phyloP scores from a whole-genome alignment of 35 echinoderm and acorn worm genomes.

The Holothuria glaberrima region DNA sequence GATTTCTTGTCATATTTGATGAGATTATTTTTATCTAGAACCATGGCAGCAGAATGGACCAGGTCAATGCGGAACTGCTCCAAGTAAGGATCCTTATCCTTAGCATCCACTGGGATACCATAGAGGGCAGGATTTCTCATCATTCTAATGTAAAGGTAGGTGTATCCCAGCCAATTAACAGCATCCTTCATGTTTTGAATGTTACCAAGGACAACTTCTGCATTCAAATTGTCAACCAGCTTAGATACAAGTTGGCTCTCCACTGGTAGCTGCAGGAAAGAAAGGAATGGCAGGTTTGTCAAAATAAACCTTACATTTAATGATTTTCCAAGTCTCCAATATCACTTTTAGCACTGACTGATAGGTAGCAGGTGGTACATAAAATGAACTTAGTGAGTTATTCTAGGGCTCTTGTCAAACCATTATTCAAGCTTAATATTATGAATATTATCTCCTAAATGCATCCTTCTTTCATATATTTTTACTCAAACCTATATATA shows the following conservation, averaged over 20 bases:
- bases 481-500: no score
- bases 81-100: slow-evolving; percentile 90
- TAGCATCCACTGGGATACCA: slow-evolving; percentile 75
- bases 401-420: no score
- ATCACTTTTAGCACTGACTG: no score
- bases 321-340: no score
- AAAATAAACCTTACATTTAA: no score
- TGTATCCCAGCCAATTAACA: slow-evolving; percentile 96
- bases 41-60: slow-evolving; percentile 75
- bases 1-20: slow-evolving; percentile 93
- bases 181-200: slow-evolving; percentile 96
- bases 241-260: slow-evolving; percentile 96
- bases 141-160: slow-evolving; percentile 99
- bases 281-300: not conserved
- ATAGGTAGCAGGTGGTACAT: no score
- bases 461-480: no score
- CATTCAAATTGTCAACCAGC: slow-evolving; percentile 94
- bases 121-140: slow-evolving; percentile 92
- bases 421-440: no score
- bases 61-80: slow-evolving; percentile 89
- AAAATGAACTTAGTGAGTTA: no score
- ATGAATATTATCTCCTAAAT: no score
- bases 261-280: slow-evolving; percentile 78
- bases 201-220: slow-evolving; percentile 88
- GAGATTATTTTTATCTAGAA: slow-evolving; percentile 95